Percentiles rank a stretch among this genome's conserved stretches.
Conservation (phyloP, 2,888 invertebrate genomes). For the Rhamphomyia laevipes region DNA sequence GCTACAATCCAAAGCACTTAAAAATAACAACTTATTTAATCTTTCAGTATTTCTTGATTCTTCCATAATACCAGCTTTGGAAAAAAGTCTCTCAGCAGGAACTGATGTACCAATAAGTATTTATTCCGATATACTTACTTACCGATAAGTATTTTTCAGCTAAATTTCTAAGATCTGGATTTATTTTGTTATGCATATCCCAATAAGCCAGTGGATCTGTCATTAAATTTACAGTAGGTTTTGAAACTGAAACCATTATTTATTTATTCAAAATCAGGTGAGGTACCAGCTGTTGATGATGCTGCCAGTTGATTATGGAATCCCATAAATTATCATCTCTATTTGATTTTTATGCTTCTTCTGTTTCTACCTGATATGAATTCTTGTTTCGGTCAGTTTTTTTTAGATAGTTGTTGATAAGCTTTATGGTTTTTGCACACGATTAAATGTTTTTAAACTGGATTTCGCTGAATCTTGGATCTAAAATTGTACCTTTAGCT, state of each 20-base stretch:
- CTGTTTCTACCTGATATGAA: no score
- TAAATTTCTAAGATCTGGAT: not conserved
- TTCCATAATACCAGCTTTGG: no score
- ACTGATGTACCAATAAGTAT: conserved; percentile 1
- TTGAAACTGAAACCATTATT: not conserved
- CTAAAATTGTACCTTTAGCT: conserved; percentile 10
- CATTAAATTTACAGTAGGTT: not conserved
- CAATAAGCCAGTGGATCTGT: not conserved
- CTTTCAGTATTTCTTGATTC: no score
- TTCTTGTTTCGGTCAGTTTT: not conserved
- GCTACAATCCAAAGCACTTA: no score
- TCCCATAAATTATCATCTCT: no score
- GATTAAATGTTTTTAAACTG: conserved; percentile 9
- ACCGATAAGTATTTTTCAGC: not conserved
- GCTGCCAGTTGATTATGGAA: no score
- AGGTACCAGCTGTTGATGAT: no score
- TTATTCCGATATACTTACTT: no score
- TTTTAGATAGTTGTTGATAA: not conserved
- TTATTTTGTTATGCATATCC: not conserved
- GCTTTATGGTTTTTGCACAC: conserved; percentile 2
- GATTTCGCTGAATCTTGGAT: conserved; percentile 13
- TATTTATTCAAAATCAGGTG: no score
- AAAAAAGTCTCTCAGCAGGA: not conserved
- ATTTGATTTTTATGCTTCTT: no score
- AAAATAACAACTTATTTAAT: no score